Evolutionary conservation across 2,888 invertebrate species (phyloP).

Genomic region (Hypomecis punctinalis): DNA sequence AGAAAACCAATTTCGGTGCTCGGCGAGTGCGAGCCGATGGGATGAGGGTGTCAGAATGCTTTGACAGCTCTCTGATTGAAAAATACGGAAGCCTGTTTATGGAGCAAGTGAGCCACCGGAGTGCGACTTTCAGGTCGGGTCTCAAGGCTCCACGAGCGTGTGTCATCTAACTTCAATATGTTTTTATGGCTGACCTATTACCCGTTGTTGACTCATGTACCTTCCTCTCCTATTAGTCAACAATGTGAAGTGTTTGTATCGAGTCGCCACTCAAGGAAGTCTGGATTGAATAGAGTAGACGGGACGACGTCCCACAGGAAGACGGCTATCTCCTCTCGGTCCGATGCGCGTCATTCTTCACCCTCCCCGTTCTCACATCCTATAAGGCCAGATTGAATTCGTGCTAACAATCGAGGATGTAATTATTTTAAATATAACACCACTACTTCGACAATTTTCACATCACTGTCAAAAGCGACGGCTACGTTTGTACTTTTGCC

Average conservation of each 20-base stretch:
- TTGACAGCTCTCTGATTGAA: constrained; percentile 88
- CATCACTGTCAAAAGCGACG: constrained; percentile 62
- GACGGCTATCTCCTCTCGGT: constrained; percentile 53
- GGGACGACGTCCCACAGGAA: constrained; percentile 50
- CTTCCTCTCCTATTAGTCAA: neutral
- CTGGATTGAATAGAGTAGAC: constrained; percentile 27
- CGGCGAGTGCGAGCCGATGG: constrained; percentile 85
- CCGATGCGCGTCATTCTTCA: constrained; percentile 41
- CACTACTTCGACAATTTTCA: constrained; percentile 63
- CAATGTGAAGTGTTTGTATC: neutral
- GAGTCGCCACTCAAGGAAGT: constrained; percentile 14
- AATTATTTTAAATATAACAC: constrained; percentile 47
- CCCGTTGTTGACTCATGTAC: neutral
- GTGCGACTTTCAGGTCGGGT: constrained; percentile 48
- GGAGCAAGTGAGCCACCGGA: constrained; percentile 75
- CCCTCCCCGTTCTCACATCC: constrained; percentile 32
- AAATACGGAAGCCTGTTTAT: constrained; percentile 86
- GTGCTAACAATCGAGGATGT: constrained; percentile 39
- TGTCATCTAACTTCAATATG: neutral
- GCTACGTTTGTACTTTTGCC: constrained; percentile 56
- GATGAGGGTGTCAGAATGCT: constrained; percentile 86
- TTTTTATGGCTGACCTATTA: neutral
- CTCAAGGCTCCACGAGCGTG: constrained; percentile 21
- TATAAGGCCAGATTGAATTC: constrained; percentile 36
- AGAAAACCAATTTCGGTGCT: constrained; percentile 86